Percentiles rank a stretch among this genome's conserved stretches.
phyloP scores from a whole-genome alignment of 2,113 vertebrate species.

The Antigone vipio region DNA sequence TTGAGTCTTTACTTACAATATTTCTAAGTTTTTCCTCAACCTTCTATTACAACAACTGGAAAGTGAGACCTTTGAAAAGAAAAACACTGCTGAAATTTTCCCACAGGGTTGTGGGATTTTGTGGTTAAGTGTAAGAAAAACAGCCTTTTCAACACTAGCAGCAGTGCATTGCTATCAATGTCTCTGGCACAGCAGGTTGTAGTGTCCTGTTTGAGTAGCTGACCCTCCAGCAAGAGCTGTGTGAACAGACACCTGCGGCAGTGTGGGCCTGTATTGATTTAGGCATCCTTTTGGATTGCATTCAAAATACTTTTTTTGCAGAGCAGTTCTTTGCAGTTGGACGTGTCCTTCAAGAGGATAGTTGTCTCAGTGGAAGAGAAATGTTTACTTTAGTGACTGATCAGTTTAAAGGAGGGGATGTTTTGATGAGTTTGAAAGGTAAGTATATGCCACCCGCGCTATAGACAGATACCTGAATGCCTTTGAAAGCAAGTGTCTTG shows the following conservation, averaged over 20 bases:
- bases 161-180: rapidly evolving
- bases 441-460: background rate
- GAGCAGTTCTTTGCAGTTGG: background rate
- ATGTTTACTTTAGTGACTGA: background rate
- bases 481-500: background rate
- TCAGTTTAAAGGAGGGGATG: background rate
- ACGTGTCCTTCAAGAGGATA: background rate
- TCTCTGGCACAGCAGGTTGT: rapidly evolving
- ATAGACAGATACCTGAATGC: background rate
- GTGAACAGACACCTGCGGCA: background rate
- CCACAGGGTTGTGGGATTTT: rapidly evolving
- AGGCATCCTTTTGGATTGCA: background rate
- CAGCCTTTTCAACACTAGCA: rapidly evolving
- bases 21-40: rapidly evolving
- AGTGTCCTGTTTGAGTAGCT: background rate
- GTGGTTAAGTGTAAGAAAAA: background rate
- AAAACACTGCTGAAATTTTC: rapidly evolving
- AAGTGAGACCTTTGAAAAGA: background rate
- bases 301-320: background rate
- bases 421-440: background rate
- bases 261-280: background rate
- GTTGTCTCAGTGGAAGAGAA: background rate
- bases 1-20: rapidly evolving
- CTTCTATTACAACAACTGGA: rapidly evolving
- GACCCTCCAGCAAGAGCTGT: background rate